Evolutionary conservation across 1,140 invertebrate species (phyloP), one percentile per base, ranked within the genome.

Genomic region (Telenomus remus): DNA sequence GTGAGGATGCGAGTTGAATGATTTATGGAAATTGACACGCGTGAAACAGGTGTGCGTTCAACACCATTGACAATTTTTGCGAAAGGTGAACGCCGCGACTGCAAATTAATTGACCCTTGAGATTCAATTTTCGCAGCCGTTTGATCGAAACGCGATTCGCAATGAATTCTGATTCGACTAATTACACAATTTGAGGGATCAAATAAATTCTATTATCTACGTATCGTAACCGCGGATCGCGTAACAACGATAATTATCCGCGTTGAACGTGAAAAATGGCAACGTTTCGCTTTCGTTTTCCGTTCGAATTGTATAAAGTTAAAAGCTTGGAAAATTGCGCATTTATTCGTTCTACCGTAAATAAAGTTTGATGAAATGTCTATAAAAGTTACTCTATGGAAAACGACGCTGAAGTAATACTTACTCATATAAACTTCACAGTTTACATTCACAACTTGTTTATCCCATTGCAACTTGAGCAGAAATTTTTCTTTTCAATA

Each of bases 231-330:
- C n/a, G 47, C 47, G 11, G 14, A 43, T 43, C 37, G n/a, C 12
- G 16, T 34, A 50, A 42, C 37, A 43, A 50, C 56, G 34, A 48
- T 59, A 59, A 59, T 49, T 56, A 56, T 16, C 11, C 27, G 37
- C 43, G 33, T 8, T 56, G 11, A 46, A 56, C 42, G 33, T 37
- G 27, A 54, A 54, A 42, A 54, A 54, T 11, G 35, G 19, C 19
- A 27, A 2, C 7, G 43, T 33, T 39, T 59, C 44, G 46, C 46
- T 48, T 59, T 59, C 46, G 46, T 37, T 59, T 59, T 60, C 13
- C 34, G 49, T 13, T 49, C n/a, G 33, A n/a, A 39, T 39, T n/a
- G n/a, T 11, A 39, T 39, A 39, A 39, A 39, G n/a, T 39, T 39
- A 11, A 39, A 10, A 39, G n/a, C 37, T 39, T 39, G 37, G 37